Conservation (phyloP, 2,888 invertebrate species). For the Arctia plantaginis region DNA sequence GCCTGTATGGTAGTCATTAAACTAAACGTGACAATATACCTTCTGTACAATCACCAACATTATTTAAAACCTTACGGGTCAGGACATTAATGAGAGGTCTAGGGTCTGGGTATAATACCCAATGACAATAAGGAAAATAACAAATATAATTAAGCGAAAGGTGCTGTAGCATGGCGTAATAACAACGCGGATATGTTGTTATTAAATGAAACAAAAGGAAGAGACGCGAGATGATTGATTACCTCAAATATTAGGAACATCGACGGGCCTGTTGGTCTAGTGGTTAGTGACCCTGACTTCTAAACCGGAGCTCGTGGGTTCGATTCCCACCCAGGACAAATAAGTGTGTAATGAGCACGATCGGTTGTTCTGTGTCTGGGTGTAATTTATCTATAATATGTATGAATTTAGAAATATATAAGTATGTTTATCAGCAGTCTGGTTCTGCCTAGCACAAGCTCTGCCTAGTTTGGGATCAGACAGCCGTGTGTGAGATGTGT, state of each 20-base stretch:
- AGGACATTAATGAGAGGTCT: not conserved
- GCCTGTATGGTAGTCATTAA: not conserved
- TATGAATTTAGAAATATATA: too few species aligned
- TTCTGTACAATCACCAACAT: not conserved
- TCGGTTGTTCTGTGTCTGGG: too few species aligned
- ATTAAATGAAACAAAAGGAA: not conserved
- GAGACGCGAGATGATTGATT: not conserved
- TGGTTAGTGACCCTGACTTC: too few species aligned
- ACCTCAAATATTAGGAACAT: not conserved
- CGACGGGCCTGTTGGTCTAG: too few species aligned
- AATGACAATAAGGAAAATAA: not conserved
- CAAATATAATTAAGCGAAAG: constrained; percentile 1
- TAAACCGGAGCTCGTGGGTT: too few species aligned
- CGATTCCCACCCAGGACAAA: too few species aligned
- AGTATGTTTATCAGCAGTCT: too few species aligned
- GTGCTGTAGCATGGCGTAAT: not conserved
- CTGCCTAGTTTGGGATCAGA: too few species aligned
- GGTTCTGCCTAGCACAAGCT: too few species aligned
- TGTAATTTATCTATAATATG: too few species aligned
- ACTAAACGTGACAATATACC: not conserved
- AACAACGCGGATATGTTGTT: not conserved
- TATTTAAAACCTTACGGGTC: not conserved
- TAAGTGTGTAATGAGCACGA: too few species aligned
- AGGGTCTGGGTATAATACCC: not conserved
- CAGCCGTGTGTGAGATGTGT: too few species aligned